Conservation (phyloP, 2,113 vertebrate species). For the Stegastes partitus region DNA sequence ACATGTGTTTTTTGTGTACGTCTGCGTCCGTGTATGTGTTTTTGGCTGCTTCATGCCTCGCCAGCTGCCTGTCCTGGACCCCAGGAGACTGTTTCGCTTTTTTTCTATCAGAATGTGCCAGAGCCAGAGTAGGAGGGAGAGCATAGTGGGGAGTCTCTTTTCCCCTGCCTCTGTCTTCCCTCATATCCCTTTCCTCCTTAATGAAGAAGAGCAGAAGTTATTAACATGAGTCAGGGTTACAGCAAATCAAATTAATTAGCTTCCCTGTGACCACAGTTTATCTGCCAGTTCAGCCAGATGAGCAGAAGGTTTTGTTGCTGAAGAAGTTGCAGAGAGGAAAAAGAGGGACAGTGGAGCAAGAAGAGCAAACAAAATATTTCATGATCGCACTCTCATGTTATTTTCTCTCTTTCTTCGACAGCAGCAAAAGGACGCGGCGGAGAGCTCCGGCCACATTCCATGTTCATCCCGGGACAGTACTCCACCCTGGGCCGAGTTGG, state of each 20-base stretch:
- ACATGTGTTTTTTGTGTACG: slow-evolving; percentile 14
- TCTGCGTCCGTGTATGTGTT: slow-evolving; percentile 22
- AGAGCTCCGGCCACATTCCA: slow-evolving; percentile 88
- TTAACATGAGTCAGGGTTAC: slow-evolving; percentile 64
- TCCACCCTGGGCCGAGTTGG: slow-evolving; percentile 89
- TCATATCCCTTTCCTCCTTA: slow-evolving; percentile 64
- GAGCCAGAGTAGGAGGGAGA: slow-evolving; percentile 33
- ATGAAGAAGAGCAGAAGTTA: slow-evolving; percentile 77
- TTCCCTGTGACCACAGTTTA: slow-evolving; percentile 58
- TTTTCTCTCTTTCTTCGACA: slow-evolving; percentile 70
- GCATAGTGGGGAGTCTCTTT: slow-evolving; percentile 24
- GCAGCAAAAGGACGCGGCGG: slow-evolving; percentile 84
- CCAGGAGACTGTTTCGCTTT: slow-evolving; percentile 20
- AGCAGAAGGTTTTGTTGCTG: slow-evolving; percentile 25
- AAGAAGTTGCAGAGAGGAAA: slow-evolving; percentile 6
- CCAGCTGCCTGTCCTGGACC: slow-evolving; percentile 53
- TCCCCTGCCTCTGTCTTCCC: slow-evolving; percentile 32
- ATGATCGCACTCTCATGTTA: slow-evolving; percentile 20
- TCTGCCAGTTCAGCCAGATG: slow-evolving; percentile 35
- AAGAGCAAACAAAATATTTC: background rate
- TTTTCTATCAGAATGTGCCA: slow-evolving; percentile 42
- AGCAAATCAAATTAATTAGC: slow-evolving; percentile 80
- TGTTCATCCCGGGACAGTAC: slow-evolving; percentile 91
- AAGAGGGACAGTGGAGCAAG: background rate
- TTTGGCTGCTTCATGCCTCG: slow-evolving; percentile 35